Evolutionary conservation across 2,797 vertebrate genomes (phyloP).

Genomic region (Trichosurus vulpecula): DNA sequence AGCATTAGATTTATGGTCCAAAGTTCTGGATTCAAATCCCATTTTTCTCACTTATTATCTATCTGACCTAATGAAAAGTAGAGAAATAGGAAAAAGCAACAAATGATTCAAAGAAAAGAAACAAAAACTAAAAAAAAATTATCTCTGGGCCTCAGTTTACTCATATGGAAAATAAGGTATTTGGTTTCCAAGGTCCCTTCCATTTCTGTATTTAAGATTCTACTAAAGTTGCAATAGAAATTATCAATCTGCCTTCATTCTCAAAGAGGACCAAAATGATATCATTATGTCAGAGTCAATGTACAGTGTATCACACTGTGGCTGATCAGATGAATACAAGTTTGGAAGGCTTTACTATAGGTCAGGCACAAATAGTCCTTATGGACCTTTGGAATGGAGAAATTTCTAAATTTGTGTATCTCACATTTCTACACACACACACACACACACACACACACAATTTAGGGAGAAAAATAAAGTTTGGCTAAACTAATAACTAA

Average conservation of each 20-base stretch:
- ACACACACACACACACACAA: neutral
- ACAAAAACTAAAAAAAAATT: neutral
- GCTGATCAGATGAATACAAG: neutral
- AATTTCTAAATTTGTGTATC: neutral
- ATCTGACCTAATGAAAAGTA: neutral
- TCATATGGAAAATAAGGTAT: neutral
- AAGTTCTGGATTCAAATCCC: conserved; percentile 14
- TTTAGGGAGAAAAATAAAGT: neutral
- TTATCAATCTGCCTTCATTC: neutral
- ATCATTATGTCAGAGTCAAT: neutral
- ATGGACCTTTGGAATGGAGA: neutral
- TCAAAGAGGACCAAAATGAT: neutral
- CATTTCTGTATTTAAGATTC: neutral
- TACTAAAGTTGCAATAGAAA: neutral
- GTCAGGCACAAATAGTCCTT: neutral
- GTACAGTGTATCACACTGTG: neutral
- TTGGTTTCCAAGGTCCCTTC: neutral
- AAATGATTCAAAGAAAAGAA: neutral
- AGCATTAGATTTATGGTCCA: neutral
- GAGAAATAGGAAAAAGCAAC: neutral
- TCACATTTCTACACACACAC: neutral
- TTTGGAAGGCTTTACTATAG: neutral
- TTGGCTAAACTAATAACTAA: conserved; percentile 1
- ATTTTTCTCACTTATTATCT: neutral
- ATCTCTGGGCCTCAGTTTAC: neutral